These are phyloP conservation scores for Catharus bicknelli DNA, from an alignment of 2,113 vertebrate species.

Conservation along the genomic window DNA sequence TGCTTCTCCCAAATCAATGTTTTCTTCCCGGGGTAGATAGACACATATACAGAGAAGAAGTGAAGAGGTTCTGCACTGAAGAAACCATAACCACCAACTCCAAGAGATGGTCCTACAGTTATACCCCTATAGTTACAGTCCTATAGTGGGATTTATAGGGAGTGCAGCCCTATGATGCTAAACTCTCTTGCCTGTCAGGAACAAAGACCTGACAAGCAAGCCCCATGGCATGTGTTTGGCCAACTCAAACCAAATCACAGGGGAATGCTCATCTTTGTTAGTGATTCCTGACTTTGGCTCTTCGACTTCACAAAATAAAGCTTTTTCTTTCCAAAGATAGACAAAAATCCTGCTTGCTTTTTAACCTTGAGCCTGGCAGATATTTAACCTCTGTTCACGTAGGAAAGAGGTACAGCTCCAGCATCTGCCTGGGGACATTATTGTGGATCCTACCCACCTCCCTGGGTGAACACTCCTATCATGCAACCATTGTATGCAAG, in stretches of 20 bases:
- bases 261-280: neutral
- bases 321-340: neutral
- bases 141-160: neutral
- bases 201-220: neutral
- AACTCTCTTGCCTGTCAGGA: neutral
- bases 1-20: neutral
- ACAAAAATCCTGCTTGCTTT: neutral
- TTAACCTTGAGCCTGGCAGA: neutral
- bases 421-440: neutral
- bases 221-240: neutral
- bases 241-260: rapidly evolving
- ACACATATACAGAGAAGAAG: neutral
- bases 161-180: neutral
- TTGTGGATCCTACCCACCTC: neutral
- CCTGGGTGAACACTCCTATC: neutral
- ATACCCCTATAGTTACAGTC: neutral
- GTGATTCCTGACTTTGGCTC: neutral
- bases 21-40: neutral
- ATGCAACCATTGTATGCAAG: neutral
- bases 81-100: neutral
- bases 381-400: neutral
- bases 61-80: neutral
- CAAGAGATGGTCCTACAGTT: neutral
- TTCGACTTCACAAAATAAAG: neutral
- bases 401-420: neutral